Conservation (phyloP, 2,888 invertebrate genomes). For the Cerastoderma edule region DNA sequence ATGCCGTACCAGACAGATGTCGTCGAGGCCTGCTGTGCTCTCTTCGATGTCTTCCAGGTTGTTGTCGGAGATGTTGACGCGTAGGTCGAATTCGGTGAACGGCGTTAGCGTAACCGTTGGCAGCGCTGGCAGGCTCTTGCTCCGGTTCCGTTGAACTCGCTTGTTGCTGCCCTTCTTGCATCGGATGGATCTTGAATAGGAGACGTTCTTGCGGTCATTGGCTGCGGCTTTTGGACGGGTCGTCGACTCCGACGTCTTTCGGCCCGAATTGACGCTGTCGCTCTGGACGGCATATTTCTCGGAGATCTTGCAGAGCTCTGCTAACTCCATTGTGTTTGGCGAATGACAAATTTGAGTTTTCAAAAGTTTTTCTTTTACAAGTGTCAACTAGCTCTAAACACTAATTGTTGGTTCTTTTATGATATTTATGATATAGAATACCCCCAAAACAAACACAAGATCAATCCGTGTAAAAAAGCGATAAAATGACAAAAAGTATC, state of each 20-base stretch:
- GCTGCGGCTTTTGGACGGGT: conserved; percentile 41
- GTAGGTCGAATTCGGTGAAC: conserved; percentile 12
- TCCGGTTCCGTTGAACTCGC: conserved; percentile 42
- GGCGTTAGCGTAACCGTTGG: conserved; percentile 41
- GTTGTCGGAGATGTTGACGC: conserved; percentile 20
- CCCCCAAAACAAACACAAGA: background rate
- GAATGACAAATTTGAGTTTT: background rate
- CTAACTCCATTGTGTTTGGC: conserved; percentile 45
- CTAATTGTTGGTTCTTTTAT: background rate
- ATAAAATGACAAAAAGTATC: too few relatives aligned
- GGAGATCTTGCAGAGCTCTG: conserved; percentile 53
- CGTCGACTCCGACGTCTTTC: background rate
- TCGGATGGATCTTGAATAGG: conserved; percentile 54
- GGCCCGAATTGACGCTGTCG: conserved; percentile 12
- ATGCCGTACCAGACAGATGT: conserved; percentile 86
- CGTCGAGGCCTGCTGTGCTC: conserved; percentile 16
- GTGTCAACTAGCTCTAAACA: background rate
- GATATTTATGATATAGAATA: background rate
- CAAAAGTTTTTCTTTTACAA: background rate
- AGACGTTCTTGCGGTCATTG: conserved; percentile 35
- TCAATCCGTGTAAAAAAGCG: background rate
- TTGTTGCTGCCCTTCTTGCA: conserved; percentile 49
- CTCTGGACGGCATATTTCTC: conserved; percentile 56
- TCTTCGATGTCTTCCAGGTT: conserved; percentile 17
- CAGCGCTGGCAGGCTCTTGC: conserved; percentile 53